Evolutionary conservation across 2,113 vertebrate genomes (phyloP), one percentile per base, ranked within the genome.

Genomic region (Onychorhynchus coronatus): DNA sequence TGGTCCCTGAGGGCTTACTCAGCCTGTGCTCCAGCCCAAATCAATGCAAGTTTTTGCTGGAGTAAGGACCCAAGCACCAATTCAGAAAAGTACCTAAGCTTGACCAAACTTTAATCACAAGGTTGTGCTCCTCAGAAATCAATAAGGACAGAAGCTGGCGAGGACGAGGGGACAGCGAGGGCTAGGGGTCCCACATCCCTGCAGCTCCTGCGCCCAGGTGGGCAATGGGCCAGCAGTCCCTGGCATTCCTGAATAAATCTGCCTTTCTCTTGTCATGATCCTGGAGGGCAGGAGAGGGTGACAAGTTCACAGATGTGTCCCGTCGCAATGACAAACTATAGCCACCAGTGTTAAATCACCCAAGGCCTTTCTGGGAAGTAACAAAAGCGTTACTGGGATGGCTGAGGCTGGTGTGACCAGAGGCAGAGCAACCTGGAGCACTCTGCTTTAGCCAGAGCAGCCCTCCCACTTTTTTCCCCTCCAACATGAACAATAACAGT

Each of bases 41-140:
- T 94, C 96, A 95, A 78, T 87, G 91, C 1, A 9, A 52, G 70
- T 19, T 95, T 97, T 72, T 68, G 74, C 92, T 91, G 91, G 92
- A 71, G 76, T 92, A 85, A 94, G 90, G 91, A 72, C 61, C 47
- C 47, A 71, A 81, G 74, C 5, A 4, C 56, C 91, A 74, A 75
- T 91, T 92, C 79, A 27, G 35, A 35, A 42, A 90, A 74, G 79
- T 27, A 67, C 63, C 33, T 53, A 61, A 80, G 90, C 85, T 30
- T 3, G 52, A 91, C 52, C 41, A 49, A 92, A 88, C 90, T 92
- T 88, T 78, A 95, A 92, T 93, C 93, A 94, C 88, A 84, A 67
- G 68, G 82, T 88, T 3, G 0, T 31, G 71, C 41, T 56, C n/a
- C n/a, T 78, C 7, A 63, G 88, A 93, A 92, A 94, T 93, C 83